Percentiles rank a stretch among this genome's conserved stretches.
These are phyloP conservation scores for Listronotus oregonensis DNA, from an alignment of 1,140 invertebrate species.

Conservation along the genomic window DNA sequence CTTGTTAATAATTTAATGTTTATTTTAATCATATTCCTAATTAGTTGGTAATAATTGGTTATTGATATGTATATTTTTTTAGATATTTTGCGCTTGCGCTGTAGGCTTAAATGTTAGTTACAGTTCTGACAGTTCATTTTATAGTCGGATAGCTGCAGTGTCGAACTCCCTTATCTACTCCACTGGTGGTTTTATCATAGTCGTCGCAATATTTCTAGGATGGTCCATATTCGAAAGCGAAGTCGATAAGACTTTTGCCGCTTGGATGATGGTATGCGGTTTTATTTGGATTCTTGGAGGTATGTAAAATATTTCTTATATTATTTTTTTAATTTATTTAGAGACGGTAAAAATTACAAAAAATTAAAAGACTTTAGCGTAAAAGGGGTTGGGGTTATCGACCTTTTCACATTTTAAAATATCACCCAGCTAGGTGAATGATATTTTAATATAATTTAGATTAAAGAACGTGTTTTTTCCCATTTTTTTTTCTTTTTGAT, in stretches of 20 bases:
- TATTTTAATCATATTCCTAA: too few species aligned
- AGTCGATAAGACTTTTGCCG: constrained; percentile 1
- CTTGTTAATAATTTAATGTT: too few species aligned
- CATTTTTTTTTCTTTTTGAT: too few species aligned
- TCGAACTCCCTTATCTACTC: constrained; percentile 1
- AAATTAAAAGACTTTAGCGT: too few species aligned
- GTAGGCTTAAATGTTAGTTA: neutral
- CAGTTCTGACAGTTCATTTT: neutral
- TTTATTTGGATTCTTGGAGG: constrained; percentile 3
- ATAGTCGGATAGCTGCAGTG: neutral
- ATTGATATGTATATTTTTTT: neutral
- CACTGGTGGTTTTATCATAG: neutral
- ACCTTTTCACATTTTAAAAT: too few species aligned
- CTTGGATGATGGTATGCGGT: neutral
- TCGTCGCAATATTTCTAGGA: neutral
- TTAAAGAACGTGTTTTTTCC: too few species aligned
- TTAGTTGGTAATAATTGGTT: too few species aligned
- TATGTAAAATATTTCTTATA: neutral
- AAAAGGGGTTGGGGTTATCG: too few species aligned
- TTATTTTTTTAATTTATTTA: too few species aligned
- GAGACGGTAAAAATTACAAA: too few species aligned
- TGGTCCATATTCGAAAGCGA: neutral
- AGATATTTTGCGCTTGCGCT: neutral
- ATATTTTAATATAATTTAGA: too few species aligned
- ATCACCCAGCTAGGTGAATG: too few species aligned